Evolutionary conservation across 1,140 invertebrate genomes (phyloP), one percentile per base, ranked within the genome.

Genomic region (Ruditapes philippinarum): DNA sequence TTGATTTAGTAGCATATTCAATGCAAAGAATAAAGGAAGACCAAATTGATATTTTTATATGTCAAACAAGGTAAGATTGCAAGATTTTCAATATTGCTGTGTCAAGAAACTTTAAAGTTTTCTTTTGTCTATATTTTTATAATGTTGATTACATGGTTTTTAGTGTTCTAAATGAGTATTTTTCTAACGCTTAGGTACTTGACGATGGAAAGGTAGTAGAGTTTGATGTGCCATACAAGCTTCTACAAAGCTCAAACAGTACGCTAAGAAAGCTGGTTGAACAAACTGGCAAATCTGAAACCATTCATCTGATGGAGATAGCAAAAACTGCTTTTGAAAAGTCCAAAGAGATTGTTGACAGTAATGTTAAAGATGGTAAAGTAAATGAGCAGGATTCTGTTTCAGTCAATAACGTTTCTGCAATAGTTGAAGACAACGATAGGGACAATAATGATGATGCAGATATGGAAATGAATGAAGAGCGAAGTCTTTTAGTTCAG

Each of bases 141-240:
- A n/a, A n/a, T n/a, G n/a, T n/a, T n/a, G n/a, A n/a, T n/a, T n/a
- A n/a, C n/a, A n/a, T n/a, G n/a, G n/a, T n/a, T n/a, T n/a, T n/a
- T n/a, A n/a, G n/a, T n/a, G n/a, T n/a, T n/a, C n/a, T n/a, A n/a
- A n/a, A n/a, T n/a, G n/a, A n/a, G n/a, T n/a, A n/a, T 84, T 45
- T 2, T 33, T 74, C 65, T 5, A 80, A 57, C n/a, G 62, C 88
- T 22, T 54, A 95, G 95, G 94, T 95, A 5, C 80, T 95, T 7
- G 91, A 94, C 65, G 92, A 95, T 49, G 95, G 95, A 1, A 33
- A 81, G 4, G 93, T 95, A 11, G 62, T 94, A 22, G 98, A 98
- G 95, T 97, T 97, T 94, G 97, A 97, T 79, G 96, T 97, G 86
- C 97, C 98, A 0, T 96, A 97, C 92, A 95, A 96, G 42, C 95